Conservation (phyloP, 2,888 invertebrate genomes). For the Pyrrhia umbra region DNA sequence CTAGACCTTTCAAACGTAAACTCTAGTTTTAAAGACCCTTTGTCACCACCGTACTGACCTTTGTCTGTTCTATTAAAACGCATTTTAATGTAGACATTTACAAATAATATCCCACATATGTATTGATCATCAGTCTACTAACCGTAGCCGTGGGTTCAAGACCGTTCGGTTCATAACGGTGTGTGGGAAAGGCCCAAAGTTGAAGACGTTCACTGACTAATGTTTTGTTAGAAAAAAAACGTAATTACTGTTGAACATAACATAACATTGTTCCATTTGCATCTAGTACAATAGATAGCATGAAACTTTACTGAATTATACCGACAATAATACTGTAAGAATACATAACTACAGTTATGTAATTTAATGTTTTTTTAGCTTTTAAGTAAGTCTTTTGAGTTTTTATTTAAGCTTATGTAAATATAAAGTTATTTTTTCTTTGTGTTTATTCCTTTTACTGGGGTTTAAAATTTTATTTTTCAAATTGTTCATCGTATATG, state of each 20-base stretch:
- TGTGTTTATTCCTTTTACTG: too few species aligned
- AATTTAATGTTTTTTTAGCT: too few species aligned
- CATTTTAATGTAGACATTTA: background rate
- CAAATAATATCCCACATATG: conserved; percentile 14
- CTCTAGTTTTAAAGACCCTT: too few species aligned
- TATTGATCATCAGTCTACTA: conserved; percentile 36
- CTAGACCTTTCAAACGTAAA: too few species aligned
- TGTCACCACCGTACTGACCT: too few species aligned
- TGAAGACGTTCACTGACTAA: conserved; percentile 11
- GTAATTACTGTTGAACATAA: conserved; percentile 12
- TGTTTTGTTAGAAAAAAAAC: conserved; percentile 23
- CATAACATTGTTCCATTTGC: conserved; percentile 10
- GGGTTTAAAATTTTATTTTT: too few species aligned
- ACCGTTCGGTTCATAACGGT: conserved; percentile 44
- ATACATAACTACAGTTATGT: background rate
- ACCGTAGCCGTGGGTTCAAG: conserved; percentile 33
- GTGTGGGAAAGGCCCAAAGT: conserved; percentile 41
- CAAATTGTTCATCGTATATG: too few species aligned
- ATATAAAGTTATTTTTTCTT: too few species aligned
- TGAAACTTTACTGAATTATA: background rate
- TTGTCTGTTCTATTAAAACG: too few species aligned
- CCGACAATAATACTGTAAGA: background rate
- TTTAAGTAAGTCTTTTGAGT: too few species aligned
- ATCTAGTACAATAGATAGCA: background rate
- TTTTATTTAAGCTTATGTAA: too few species aligned